These are phyloP conservation scores for Gisinianus flammeolus DNA, from an alignment of 2,888 invertebrate species.

Conservation along the genomic window DNA sequence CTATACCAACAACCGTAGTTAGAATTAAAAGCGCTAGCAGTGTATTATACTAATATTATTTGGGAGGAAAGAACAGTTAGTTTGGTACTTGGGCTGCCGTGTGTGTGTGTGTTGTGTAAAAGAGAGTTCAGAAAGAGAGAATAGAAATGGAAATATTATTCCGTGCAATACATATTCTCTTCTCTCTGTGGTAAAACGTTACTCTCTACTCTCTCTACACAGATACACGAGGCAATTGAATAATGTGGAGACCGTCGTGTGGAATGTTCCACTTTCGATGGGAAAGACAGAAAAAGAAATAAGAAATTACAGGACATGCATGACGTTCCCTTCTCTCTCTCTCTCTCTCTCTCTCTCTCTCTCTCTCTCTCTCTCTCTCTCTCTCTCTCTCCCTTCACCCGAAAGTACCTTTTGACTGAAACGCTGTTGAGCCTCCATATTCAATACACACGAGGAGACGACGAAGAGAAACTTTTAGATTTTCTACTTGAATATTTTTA, in stretches of 20 bases:
- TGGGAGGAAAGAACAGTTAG: too few species aligned
- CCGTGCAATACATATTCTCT: too few species aligned
- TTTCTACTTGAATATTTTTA: conserved; percentile 35
- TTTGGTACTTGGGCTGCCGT: too few species aligned
- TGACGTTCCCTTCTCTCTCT: background rate
- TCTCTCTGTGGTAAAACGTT: too few species aligned
- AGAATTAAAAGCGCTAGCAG: too few species aligned
- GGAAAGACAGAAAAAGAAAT: conserved; percentile 27
- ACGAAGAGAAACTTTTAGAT: conserved; percentile 35
- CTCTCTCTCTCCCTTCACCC: background rate
- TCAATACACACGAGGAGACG: background rate
- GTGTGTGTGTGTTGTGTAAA: too few species aligned
- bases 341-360: conserved; percentile 5
- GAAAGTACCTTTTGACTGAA: background rate
- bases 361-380: background rate
- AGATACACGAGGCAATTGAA: background rate
- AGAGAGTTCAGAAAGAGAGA: too few species aligned
- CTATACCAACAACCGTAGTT: too few species aligned
- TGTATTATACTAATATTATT: too few species aligned
- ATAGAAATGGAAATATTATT: too few species aligned
- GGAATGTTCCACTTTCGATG: conserved; percentile 30
- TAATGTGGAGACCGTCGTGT: background rate
- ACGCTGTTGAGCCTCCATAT: background rate
- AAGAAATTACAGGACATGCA: background rate
- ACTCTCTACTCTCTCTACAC: background rate